Conservation (phyloP, 2,888 invertebrate genomes). For the Cataglyphis livida region DNA sequence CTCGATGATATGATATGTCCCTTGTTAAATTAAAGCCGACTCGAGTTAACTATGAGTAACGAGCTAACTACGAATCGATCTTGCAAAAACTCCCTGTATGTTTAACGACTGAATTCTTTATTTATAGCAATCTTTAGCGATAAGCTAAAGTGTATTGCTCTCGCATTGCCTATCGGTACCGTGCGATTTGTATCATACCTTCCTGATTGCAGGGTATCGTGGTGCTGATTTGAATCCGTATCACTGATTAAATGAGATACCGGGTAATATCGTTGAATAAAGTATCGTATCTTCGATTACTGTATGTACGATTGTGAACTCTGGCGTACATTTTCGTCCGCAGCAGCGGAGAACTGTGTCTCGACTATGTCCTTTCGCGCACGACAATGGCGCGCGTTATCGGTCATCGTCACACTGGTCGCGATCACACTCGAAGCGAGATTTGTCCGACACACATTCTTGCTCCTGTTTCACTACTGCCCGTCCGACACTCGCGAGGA, state of each 20-base stretch:
- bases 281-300: conserved; percentile 28
- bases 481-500: conserved; percentile 76
- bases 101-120: conserved; percentile 15
- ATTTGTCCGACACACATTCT: conserved; percentile 28
- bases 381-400: conserved; percentile 14
- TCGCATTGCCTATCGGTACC: background rate
- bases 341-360: background rate
- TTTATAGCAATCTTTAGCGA: conserved; percentile 22
- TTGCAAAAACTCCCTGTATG: conserved; percentile 1
- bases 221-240: background rate
- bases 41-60: conserved; percentile 1
- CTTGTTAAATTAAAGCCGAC: background rate
- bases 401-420: conserved; percentile 37
- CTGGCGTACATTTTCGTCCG: background rate
- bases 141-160: conserved; percentile 4
- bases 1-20: conserved; percentile 5
- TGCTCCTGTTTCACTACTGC: conserved; percentile 78
- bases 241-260: background rate
- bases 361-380: conserved; percentile 1
- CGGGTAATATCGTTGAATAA: background rate
- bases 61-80: conserved; percentile 25
- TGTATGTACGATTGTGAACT: background rate
- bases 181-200: conserved; percentile 14
- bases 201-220: conserved; percentile 4
- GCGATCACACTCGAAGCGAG: conserved; percentile 30